Evolutionary conservation across 2,113 vertebrate species (phyloP).

Genomic region (Antigone vipio): DNA sequence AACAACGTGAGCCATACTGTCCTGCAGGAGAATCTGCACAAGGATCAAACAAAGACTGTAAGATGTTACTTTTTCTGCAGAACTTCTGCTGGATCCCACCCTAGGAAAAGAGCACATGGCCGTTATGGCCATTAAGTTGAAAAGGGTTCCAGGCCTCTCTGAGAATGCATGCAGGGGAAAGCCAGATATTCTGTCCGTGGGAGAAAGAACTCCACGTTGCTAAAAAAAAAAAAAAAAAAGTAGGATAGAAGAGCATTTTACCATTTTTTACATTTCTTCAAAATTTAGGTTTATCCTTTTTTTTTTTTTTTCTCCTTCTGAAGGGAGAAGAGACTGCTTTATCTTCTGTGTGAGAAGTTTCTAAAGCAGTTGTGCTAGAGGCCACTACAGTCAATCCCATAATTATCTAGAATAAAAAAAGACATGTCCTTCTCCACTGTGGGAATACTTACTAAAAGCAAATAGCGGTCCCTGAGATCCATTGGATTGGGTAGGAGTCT

Average conservation of each 20-base stretch:
- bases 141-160: not conserved
- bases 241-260: not conserved
- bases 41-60: not conserved
- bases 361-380: not conserved
- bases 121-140: not conserved
- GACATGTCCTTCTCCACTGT: not conserved
- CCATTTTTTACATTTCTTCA: not conserved
- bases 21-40: not conserved
- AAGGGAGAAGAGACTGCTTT: not conserved
- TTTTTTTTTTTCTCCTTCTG: not conserved
- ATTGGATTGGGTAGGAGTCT: not conserved
- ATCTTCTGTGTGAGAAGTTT: not conserved
- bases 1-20: accelerated
- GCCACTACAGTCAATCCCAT: not conserved
- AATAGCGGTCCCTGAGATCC: not conserved
- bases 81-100: not conserved
- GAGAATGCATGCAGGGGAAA: not conserved
- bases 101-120: not conserved
- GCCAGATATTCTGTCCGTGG: not conserved
- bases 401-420: not conserved
- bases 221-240: not conserved
- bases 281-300: not conserved
- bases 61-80: not conserved
- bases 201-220: not conserved
- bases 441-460: not conserved